Evolutionary conservation across 2,888 invertebrate species (phyloP), one percentile per base, ranked within the genome.

Genomic region (Caenorhabditis sp.): DNA sequence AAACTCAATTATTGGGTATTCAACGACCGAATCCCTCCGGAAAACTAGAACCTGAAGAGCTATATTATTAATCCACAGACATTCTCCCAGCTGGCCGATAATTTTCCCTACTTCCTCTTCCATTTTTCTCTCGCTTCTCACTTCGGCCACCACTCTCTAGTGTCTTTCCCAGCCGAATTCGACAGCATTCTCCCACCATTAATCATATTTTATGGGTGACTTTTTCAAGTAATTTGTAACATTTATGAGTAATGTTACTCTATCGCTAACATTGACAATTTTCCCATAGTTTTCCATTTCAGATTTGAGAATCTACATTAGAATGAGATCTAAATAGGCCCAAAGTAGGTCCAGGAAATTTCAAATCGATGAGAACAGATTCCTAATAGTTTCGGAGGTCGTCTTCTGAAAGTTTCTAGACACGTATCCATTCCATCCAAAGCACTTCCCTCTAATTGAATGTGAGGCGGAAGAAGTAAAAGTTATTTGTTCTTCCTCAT

Each of bases 171-270:
- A 10, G 6, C 44, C 63, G 44, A 16, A 24, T 63, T 61, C 41
- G 24, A 44, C 26, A 19, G 26, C 44, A 63, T 63, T 63, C 44
- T 63, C 63, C 63, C 63, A 63, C 63, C 26, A 63, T 63, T 63
- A 28, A 63, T 63, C n/a, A 63, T 41, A 47, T 38, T 63, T 63
- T 63, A 16, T n/a, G 19, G 10, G 6, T n/a, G n/a, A 44, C 12
- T 41, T 44, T 44, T n/a, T 3, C 28, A 63, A 28, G 16, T n/a
- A n/a, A 41, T 59, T 59, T 59, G 35, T 10, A 35, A 59, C 10
- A 31, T 35, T 59, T 59, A 35, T 3, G 14, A 35, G 35, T 1
- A 35, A n/a, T 7, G 31, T 6, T 38, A 1, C 19, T 59, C 7
- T n/a, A 31, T n/a, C 3, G 14, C 6, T 35, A 16, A 2, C 12